Evolutionary conservation across 2,797 vertebrate species (phyloP).

Genomic region (Poeciliopsis gracilis): DNA sequence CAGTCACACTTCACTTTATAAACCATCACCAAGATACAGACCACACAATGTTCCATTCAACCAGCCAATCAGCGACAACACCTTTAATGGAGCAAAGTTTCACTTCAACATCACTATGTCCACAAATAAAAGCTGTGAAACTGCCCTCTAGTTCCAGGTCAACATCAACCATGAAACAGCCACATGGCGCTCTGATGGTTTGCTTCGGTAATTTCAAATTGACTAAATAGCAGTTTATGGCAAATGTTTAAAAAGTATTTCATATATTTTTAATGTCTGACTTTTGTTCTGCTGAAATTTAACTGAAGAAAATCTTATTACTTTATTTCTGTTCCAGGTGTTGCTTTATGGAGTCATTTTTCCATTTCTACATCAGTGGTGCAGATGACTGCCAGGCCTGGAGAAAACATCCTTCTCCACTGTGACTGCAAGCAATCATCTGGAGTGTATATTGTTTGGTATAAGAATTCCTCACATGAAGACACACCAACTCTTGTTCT

Average conservation of each 20-base stretch:
- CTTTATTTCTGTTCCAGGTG: conserved; percentile 30
- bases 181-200: not conserved
- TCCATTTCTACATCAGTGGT: conserved; percentile 12
- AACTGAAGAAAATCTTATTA: not conserved
- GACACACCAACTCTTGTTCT: conserved; percentile 48
- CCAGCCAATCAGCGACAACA: conserved; percentile 21
- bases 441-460: conserved; percentile 47
- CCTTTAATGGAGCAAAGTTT: conserved; percentile 34
- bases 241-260: not conserved
- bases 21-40: not conserved
- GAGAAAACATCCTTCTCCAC: conserved; percentile 52
- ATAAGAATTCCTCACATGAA: conserved; percentile 56
- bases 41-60: conserved; percentile 35
- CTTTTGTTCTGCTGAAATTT: not conserved
- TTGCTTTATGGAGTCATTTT: conserved; percentile 2
- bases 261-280: not conserved
- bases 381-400: conserved; percentile 22
- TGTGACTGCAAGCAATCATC: conserved; percentile 30
- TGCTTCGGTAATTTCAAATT: conserved; percentile 26
- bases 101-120: not conserved
- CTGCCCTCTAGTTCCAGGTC: conserved; percentile 1
- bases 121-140: not conserved
- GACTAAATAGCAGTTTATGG: not conserved
- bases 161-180: conserved; percentile 16
- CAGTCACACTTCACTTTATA: too few relatives aligned